These are phyloP conservation scores for Trichopoda pennipes DNA, from an alignment of 2,888 invertebrate genomes.

Conservation along the genomic window DNA sequence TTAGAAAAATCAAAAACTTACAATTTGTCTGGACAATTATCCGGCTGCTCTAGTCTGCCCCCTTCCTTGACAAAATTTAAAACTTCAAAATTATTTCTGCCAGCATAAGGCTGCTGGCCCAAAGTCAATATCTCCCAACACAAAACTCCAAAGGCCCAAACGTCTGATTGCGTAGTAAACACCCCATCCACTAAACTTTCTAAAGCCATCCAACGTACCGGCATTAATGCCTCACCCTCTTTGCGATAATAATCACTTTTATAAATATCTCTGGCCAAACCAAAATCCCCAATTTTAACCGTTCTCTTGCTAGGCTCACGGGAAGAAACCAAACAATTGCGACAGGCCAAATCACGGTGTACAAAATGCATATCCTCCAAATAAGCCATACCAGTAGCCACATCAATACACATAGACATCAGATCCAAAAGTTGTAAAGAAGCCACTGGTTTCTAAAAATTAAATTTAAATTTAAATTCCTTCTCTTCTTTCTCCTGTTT, in stretches of 20 bases:
- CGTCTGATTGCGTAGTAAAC: constrained; percentile 97
- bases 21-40: constrained; percentile 91
- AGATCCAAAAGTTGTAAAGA: constrained; percentile 91
- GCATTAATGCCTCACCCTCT: constrained; percentile 93
- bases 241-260: constrained; percentile 98
- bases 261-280: constrained; percentile 97
- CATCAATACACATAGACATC: constrained; percentile 96
- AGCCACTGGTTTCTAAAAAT: constrained; percentile 83
- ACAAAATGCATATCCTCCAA: constrained; percentile 98
- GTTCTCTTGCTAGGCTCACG: constrained; percentile 83
- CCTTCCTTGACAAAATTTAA: constrained; percentile 93
- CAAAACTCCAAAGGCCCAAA: constrained; percentile 96
- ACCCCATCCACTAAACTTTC: constrained; percentile 97
- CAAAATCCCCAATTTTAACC: constrained; percentile 95
- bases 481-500: background rate
- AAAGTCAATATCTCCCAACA: constrained; percentile 98
- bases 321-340: constrained; percentile 95
- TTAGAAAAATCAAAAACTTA: constrained; percentile 80
- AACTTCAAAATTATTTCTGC: constrained; percentile 95
- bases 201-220: constrained; percentile 99
- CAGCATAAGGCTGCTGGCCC: constrained; percentile 98
- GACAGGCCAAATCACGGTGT: constrained; percentile 96
- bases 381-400: constrained; percentile 96
- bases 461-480: constrained; percentile 54
- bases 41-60: constrained; percentile 90